Base-by-base conservation (phyloP, 64 coral and sea anemone species). In the Pocillopora damicornis region DNA sequence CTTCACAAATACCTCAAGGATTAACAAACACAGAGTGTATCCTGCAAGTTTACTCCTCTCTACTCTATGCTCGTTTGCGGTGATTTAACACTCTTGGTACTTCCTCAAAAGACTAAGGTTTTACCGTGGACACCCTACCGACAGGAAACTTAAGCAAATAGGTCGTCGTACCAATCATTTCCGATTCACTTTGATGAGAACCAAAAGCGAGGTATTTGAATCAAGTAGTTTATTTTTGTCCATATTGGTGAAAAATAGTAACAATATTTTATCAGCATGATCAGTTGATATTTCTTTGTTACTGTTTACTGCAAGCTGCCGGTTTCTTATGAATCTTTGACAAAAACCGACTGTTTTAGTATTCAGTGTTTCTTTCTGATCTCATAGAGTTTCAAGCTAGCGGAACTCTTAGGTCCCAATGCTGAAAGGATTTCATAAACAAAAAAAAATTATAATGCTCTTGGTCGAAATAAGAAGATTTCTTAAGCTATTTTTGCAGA, bases 181-280 rank as follows among this genome's bases (percentile, higher is more conserved):
- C 63, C 14, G 30, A 45, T 83, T 61, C 35, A 36, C 42, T 16
- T 35, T 83, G 61, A 83, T 83, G n/a, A 79, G 5, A 51, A 63
- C 17, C 38, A 14, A 67, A 16, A 15, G 45, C 61, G 61, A 83
- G 80, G 81, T 72, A 59, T 85, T 85, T 85, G 56, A 58, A 85
- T 72, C 64, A 57, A 26, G 20, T 10, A 85, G 81, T 85, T 71
- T 85, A 85, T 85, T 85, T 85, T 22, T 85, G 81, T 73, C 81
- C 15, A 57, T 59, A 26, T 20, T 13, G 65, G 71, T 65, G 72
- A 38, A 38, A 85, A 85, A 85, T 85, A 85, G 81, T 73, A 85
- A 71, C 64, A 58, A 72, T 38, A 71, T 66, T 20, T 66, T 45
- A 71, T 72, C 37, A 36, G 63, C 72, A n/a, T 20, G 67, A 71